Percentiles rank a stretch among this genome's conserved stretches.
These are phyloP conservation scores for Colinus virginianus DNA, from an alignment of 2,113 vertebrate genomes.

Conservation along the genomic window DNA sequence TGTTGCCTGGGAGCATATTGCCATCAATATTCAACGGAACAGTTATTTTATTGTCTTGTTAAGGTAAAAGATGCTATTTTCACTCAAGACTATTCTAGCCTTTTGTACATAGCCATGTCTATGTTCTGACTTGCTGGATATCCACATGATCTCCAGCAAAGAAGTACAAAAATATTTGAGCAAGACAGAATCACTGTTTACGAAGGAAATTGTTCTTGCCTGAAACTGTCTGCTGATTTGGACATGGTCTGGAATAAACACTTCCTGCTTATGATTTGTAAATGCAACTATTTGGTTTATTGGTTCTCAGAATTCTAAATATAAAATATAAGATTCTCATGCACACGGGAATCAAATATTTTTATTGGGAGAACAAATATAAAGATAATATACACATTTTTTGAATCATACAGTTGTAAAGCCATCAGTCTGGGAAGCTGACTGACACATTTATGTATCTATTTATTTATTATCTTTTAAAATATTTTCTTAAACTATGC, in stretches of 20 bases:
- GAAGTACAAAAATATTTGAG: not conserved
- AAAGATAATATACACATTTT: not conserved
- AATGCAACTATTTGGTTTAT: not conserved
- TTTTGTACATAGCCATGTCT: not conserved
- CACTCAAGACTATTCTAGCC: not conserved
- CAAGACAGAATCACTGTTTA: not conserved
- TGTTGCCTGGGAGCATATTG: not conserved
- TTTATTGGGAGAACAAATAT: not conserved
- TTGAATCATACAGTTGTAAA: not conserved
- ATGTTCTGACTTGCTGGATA: not conserved
- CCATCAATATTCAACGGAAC: not conserved
- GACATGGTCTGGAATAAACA: not conserved
- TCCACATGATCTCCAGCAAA: not conserved
- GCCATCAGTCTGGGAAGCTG: not conserved
- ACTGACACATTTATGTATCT: not conserved
- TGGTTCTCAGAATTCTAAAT: not conserved
- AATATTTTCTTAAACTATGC: not conserved
- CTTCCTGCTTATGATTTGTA: not conserved
- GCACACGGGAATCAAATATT: not conserved
- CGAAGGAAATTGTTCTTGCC: not conserved
- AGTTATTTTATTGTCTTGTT: not conserved
- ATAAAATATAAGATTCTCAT: not conserved
- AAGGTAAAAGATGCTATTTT: not conserved
- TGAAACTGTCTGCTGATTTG: not conserved
- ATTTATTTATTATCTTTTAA: not conserved